Evolutionary conservation across 2,888 invertebrate genomes (phyloP), one percentile per base, ranked within the genome.

Genomic region (Drosophila acutilabella): DNA sequence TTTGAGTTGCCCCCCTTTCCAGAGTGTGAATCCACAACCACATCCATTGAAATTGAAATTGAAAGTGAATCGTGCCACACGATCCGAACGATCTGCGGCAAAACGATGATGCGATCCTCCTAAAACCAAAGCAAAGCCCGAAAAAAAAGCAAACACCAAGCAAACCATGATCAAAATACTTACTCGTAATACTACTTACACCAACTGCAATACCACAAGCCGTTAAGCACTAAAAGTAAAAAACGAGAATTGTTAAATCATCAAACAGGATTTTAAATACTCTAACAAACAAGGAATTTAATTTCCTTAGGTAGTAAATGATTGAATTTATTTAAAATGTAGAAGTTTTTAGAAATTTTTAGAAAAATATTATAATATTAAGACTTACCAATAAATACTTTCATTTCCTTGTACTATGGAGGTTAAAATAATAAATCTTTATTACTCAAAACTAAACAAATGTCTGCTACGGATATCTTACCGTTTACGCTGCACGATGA

Each of bases 21-120:
- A 64, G 72, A 73, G 71, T 74, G 61, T 69, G 60, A 59, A 60
- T 47, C 71, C 61, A 45, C 53, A 38, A 14, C 45, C 36, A 40
- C 51, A 69, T 33, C 74, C 81, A 80, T 78, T 85, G 90, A 90
- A 90, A 91, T 79, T 81, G 90, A 91, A 90, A 90, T 79, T 81
- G 90, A 91, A 90, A 90, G 90, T 90, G 90, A 90, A 87, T 90
- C 91, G 83, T 88, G 77, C 87, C 84, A 86, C 79, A 80, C 71
- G 81, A 88, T 81, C 80, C 79, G 81, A 44, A 57, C 56, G 47
- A 36, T 13, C 30, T 30, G 30, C 3, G 59, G 33, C 74, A 40
- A 13, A 62, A 77, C 57, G 69, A 80, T 66, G 78, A 70, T 78
- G 70, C 64, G 78, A 81, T 81, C 81, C 82, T 81, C 82, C 60